Conservation (phyloP, 2,797 vertebrate species). For the Micrastur ruficollis region DNA sequence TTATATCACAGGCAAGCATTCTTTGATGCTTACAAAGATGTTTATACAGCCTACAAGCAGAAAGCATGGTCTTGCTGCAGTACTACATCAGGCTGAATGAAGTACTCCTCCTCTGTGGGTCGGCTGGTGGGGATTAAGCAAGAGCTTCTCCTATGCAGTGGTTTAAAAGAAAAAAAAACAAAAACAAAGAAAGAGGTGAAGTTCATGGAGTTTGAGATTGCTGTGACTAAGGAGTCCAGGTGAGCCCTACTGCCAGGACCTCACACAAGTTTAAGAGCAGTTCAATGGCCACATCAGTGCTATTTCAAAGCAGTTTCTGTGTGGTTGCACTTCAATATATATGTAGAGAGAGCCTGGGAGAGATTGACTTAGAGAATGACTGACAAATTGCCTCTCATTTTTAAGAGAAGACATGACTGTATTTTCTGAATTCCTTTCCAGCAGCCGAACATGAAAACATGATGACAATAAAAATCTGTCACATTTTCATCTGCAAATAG, state of each 20-base stretch:
- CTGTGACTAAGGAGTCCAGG: neutral
- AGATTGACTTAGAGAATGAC: neutral
- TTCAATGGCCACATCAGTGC: neutral
- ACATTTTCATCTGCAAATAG: neutral
- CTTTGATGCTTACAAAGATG: neutral
- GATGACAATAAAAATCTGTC: neutral
- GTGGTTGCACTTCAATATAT: neutral
- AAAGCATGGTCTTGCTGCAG: neutral
- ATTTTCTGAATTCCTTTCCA: neutral
- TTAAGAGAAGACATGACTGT: neutral
- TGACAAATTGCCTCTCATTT: neutral
- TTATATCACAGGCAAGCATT: neutral
- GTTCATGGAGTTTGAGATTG: neutral
- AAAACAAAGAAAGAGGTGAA: neutral
- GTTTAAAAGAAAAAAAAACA: neutral
- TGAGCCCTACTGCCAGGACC: neutral
- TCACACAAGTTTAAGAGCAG: neutral
- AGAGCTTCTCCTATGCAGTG: neutral
- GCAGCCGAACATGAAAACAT: neutral
- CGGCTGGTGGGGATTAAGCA: neutral
- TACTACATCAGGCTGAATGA: neutral
- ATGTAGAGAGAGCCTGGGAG: neutral
- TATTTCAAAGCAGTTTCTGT: neutral
- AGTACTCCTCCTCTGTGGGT: neutral
- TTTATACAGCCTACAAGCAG: neutral